These are phyloP conservation scores for Microcebus tavaratra DNA, from an alignment of 2,113 vertebrate species.

Conservation along the genomic window DNA sequence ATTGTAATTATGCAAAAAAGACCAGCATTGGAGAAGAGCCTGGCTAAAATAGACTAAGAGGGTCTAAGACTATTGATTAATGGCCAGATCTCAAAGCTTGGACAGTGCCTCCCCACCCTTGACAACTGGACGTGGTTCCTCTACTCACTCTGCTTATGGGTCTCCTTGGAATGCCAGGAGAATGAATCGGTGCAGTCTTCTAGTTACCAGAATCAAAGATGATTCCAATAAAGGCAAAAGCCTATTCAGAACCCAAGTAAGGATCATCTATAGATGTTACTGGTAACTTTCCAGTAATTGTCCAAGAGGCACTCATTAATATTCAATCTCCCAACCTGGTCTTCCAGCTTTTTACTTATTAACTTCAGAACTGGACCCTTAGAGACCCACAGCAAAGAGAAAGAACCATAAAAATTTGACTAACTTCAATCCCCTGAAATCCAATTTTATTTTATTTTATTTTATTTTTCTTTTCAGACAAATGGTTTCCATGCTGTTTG, in stretches of 20 bases:
- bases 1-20: slow-evolving; percentile 20
- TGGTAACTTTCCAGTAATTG: neutral
- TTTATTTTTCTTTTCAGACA: neutral
- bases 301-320: neutral
- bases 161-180: neutral
- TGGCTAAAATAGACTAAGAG: neutral
- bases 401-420: slow-evolving; percentile 27
- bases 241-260: neutral
- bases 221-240: neutral
- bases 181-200: neutral
- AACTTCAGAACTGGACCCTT: slow-evolving; percentile 9
- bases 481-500: neutral
- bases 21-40: slow-evolving; percentile 7
- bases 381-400: slow-evolving; percentile 29
- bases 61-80: slow-evolving; percentile 1
- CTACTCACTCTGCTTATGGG: neutral
- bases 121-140: neutral
- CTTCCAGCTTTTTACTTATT: slow-evolving; percentile 24
- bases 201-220: neutral
- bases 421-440: slow-evolving; percentile 65
- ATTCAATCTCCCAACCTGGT: neutral
- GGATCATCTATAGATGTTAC: neutral
- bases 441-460: slow-evolving; percentile 26
- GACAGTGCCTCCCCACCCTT: neutral
- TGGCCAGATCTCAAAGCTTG: neutral